Evolutionary conservation across 2,888 invertebrate species (phyloP).

Genomic region (Archips xylosteana): DNA sequence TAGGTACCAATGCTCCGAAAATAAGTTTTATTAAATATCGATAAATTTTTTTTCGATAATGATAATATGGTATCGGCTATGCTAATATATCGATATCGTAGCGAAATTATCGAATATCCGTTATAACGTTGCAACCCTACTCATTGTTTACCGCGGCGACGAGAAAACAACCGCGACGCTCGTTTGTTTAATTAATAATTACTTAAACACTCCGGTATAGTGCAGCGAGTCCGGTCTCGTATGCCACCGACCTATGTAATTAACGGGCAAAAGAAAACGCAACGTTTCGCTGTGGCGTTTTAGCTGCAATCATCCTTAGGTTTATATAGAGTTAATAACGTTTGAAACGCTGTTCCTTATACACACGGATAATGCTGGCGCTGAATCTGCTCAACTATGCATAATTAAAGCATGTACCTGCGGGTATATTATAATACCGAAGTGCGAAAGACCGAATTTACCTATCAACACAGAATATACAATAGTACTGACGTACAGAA

Average conservation of each 20-base stretch:
- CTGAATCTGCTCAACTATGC: no score
- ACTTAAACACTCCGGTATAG: constrained; percentile 30
- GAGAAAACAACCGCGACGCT: constrained; percentile 50
- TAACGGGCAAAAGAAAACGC: background rate
- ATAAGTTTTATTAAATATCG: no score
- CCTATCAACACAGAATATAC: no score
- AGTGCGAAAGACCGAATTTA: no score
- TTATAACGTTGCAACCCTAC: background rate
- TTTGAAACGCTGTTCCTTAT: background rate
- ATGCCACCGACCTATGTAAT: constrained; percentile 7
- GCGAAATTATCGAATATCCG: no score
- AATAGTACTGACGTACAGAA: no score
- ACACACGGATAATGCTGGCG: background rate
- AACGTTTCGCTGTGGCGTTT: background rate
- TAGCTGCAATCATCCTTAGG: background rate
- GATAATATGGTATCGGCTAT: no score
- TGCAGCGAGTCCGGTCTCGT: background rate
- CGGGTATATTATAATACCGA: no score
- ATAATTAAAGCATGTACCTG: no score
- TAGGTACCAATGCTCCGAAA: no score
- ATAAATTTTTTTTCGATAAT: no score
- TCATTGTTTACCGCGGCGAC: constrained; percentile 58
- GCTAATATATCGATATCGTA: no score
- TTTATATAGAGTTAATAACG: background rate
- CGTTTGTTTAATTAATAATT: constrained; percentile 39